Base-by-base conservation (phyloP, 1,140 invertebrate genomes). In the Lethocerus indicus region DNA sequence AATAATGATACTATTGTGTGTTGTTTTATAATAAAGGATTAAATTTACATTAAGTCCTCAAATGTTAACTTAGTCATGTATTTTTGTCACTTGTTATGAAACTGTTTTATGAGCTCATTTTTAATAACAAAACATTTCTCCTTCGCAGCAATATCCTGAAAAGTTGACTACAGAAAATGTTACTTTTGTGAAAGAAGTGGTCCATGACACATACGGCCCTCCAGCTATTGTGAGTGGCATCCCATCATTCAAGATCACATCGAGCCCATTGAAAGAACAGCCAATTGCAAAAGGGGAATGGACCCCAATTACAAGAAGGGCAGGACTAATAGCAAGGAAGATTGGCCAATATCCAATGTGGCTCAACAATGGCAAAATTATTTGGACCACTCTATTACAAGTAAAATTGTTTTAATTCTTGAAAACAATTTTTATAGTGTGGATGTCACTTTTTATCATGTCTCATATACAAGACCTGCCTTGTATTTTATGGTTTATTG, bases 331-430 rank as follows among this genome's bases (percentile, higher is more conserved):
- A 61, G 91, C 83, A 0, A 73, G 80, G 47, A 98, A 98, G 71
- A 85, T 98, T 61, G 95, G 95, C 27, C 69, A 84, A 46, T 81
- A 93, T 64, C 90, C 90, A 13, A 69, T 97, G 63, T 98, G 92
- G 92, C 63, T 76, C 2, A 93, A 87, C 65, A 73, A 83, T 67
- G 93, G 93, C 1, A 74, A 74, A 59, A 79, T 73, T 70, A 65
- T 91, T 47, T 56, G 67, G 1, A 78, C 83, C 2, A 95, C 92
- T 14, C 61, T 96, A 52, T 63, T 96, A 48, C 91, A 96, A 70
- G 87, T 90, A 68, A 59, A 47, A 51, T 6, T 39, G 25, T n/a
- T n/a, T n/a, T n/a, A n/a, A n/a, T n/a, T n/a, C n/a, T n/a, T n/a
- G n/a, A n/a, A n/a, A n/a, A n/a, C n/a, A n/a, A n/a, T n/a, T n/a